phyloP scores from a whole-genome alignment of 2,113 vertebrate genomes.

The Phycodurus eques region DNA sequence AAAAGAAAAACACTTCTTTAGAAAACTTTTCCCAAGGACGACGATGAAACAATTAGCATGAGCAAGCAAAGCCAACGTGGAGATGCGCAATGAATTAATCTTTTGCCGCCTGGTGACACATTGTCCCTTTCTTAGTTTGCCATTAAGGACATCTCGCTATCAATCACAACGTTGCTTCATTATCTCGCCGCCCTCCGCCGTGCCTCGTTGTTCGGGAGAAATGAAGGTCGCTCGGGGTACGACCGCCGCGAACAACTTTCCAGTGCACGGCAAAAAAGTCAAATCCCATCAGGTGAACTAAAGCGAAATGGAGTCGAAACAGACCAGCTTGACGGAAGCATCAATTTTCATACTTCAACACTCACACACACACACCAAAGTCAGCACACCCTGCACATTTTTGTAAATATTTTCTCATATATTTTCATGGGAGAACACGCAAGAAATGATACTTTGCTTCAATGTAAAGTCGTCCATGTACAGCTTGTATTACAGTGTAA shows the following conservation, averaged over 20 bases:
- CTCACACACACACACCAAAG: too few species aligned
- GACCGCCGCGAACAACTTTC: neutral
- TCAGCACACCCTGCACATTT: too few species aligned
- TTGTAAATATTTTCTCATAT: too few species aligned
- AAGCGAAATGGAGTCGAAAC: too few species aligned
- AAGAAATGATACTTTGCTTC: too few species aligned
- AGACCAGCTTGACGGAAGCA: too few species aligned
- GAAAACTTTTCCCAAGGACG: constrained; percentile 47
- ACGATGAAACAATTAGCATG: constrained; percentile 34
- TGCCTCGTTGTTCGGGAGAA: constrained; percentile 50
- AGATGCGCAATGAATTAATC: constrained; percentile 62
- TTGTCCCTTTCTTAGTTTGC: constrained; percentile 66
- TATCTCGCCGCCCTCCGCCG: constrained; percentile 46
- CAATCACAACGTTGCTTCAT: constrained; percentile 62
- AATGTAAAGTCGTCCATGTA: too few species aligned
- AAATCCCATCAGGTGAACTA: too few species aligned
- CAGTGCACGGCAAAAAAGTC: too few species aligned
- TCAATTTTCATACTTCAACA: too few species aligned
- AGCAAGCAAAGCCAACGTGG: constrained; percentile 28
- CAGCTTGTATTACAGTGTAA: too few species aligned
- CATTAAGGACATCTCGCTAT: constrained; percentile 64
- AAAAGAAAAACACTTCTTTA: constrained; percentile 12
- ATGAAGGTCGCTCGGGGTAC: constrained; percentile 4
- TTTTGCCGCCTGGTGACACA: constrained; percentile 36
- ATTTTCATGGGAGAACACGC: too few species aligned